These are phyloP conservation scores for Coleophora flavipennella DNA, from an alignment of 2,888 invertebrate genomes.

Conservation along the genomic window DNA sequence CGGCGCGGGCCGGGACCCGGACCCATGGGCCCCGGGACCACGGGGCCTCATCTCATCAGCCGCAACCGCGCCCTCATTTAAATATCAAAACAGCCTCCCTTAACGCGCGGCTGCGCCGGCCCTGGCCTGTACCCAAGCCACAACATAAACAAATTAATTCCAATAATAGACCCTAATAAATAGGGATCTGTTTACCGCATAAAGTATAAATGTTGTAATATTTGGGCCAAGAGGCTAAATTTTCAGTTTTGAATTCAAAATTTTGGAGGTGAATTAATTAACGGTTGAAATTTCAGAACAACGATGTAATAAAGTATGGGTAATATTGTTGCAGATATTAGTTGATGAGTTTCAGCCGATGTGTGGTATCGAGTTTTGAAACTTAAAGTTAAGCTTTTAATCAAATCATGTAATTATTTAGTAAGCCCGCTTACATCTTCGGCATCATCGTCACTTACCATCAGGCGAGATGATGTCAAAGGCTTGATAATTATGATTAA, in stretches of 20 bases:
- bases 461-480: too few relatives aligned
- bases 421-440: too few relatives aligned
- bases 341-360: too few relatives aligned
- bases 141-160: slow-evolving; percentile 73
- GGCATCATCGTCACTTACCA: too few relatives aligned
- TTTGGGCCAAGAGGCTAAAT: slow-evolving; percentile 63
- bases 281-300: slow-evolving; percentile 36
- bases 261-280: slow-evolving; percentile 64
- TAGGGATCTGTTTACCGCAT: slow-evolving; percentile 67
- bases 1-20: slow-evolving; percentile 14
- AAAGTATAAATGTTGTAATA: slow-evolving; percentile 70
- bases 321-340: too few relatives aligned
- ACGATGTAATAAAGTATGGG: slow-evolving; percentile 27
- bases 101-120: slow-evolving; percentile 14
- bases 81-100: slow-evolving; percentile 63
- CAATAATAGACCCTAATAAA: slow-evolving; percentile 70
- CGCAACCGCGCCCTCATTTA: slow-evolving; percentile 66
- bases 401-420: too few relatives aligned
- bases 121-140: slow-evolving; percentile 48
- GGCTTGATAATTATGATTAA: too few relatives aligned
- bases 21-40: not conserved
- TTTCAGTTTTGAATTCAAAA: slow-evolving; percentile 58
- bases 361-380: too few relatives aligned
- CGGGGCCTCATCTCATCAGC: slow-evolving; percentile 30
- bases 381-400: too few relatives aligned